Base-by-base conservation (phyloP, 1,140 invertebrate species). In the Agraylea sexmaculata region DNA sequence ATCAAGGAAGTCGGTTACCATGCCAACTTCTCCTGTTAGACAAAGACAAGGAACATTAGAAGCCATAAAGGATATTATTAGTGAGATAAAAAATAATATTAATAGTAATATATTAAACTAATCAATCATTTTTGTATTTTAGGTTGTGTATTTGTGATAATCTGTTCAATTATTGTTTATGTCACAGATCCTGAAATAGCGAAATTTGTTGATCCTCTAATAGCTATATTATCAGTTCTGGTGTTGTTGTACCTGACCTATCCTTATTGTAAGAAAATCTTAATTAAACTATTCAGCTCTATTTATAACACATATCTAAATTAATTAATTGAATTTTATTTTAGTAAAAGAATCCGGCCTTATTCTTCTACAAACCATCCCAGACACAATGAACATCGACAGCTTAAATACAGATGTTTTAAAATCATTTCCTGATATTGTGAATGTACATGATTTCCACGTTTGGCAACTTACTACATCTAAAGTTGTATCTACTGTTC, bases 371-470 rank as follows among this genome's bases (percentile, higher is more conserved):
- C 81, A 87, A 62, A 87, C 83, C 2, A 84, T 87, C 28, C 84
- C 85, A 1, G 78, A 74, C 46, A 74, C 82, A 29, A 84, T 87
- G 19, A 75, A 87, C 46, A 77, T 87, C 19, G 69, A 77, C 35
- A 64, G 62, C 2, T 62, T 85, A 18, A 75, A 79, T 43, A 64
- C 63, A 17, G 69, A 79, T 45, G 53, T 87, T 8, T 53, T 78
- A 0, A 59, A 66, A 38, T 69, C 74, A 52, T 91, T 92, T 60
- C 83, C 84, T 0, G 77, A 77, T 31, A 79, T 87, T 28, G 64
- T 82, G 0, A 83, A 81, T 48, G 74, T 87, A 10, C 84, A 88
- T 48, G 83, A 88, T 58, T 68, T 87, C 11, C 84, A 87, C 47
- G 74, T 87, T 3, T 87, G 84, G 84, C 75, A 82, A 46, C 56